Evolutionary conservation across 23 tunicate species (phyloP).

Genomic region (Phallusia fumigata): DNA sequence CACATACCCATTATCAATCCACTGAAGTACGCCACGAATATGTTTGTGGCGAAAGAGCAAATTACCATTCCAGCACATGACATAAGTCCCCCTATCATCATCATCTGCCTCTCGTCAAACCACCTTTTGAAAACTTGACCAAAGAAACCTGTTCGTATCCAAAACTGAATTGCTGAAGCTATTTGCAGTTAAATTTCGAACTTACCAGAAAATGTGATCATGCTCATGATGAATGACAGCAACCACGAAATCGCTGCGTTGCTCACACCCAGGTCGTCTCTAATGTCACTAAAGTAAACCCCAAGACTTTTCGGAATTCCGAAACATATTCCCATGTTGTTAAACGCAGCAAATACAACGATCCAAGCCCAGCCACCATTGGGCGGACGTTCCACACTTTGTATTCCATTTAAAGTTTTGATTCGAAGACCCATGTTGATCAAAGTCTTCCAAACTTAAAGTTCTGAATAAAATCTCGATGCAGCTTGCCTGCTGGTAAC

Average conservation of each 20-base stretch:
- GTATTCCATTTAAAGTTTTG: not conserved
- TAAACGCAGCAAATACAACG: constrained; percentile 35
- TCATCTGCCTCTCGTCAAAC: constrained; percentile 37
- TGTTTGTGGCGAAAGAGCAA: constrained; percentile 28
- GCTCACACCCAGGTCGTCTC: constrained; percentile 38
- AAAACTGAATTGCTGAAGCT: not conserved
- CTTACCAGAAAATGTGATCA: constrained; percentile 46
- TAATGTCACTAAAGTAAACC: constrained; percentile 40
- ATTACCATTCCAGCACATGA: constrained; percentile 45
- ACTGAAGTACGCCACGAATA: constrained; percentile 43
- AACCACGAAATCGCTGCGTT: constrained; percentile 57
- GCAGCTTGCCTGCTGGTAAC: too few species aligned
- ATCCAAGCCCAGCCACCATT: constrained; percentile 83
- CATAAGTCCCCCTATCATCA: constrained; percentile 42
- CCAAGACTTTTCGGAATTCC: constrained; percentile 48
- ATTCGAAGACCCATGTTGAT: not conserved
- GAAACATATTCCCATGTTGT: constrained; percentile 26
- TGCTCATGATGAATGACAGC: constrained; percentile 9
- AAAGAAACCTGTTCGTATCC: not conserved
- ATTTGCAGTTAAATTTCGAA: not conserved
- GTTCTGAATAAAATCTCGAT: too few species aligned
- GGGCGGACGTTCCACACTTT: constrained; percentile 26
- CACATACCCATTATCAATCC: constrained; percentile 18
- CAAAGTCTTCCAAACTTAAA: too few species aligned
- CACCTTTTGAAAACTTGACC: constrained; percentile 17